These are phyloP conservation scores for Prionailurus bengalensis DNA, from an alignment of 2,113 vertebrate species.

Conservation along the genomic window DNA sequence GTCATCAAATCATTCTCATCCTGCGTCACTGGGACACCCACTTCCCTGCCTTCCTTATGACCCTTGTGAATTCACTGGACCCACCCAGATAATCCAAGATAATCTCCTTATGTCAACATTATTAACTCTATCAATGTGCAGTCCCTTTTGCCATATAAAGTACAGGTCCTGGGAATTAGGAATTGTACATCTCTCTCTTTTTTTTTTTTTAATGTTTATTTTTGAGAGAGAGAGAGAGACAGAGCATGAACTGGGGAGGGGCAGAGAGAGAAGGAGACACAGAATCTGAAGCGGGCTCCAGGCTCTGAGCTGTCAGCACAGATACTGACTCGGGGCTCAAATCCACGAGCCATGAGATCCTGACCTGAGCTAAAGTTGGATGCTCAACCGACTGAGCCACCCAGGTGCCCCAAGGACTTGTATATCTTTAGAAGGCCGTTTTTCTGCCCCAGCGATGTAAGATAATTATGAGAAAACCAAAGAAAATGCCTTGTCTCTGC, in stretches of 20 bases:
- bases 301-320: too few relatives aligned
- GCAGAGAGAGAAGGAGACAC: too few relatives aligned
- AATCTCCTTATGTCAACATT: not conserved
- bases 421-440: not conserved
- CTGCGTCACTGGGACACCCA: too few relatives aligned
- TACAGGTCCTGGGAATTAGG: not conserved
- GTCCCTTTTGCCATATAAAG: not conserved
- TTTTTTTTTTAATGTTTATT: too few relatives aligned
- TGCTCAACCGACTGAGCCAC: too few relatives aligned
- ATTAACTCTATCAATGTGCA: not conserved
- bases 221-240: too few relatives aligned
- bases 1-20: not conserved
- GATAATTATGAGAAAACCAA: not conserved
- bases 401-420: not conserved
- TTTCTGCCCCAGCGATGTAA: not conserved
- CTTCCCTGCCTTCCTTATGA: not conserved
- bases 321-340: fast-evolving
- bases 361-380: too few relatives aligned
- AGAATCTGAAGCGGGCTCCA: too few relatives aligned
- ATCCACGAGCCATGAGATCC: too few relatives aligned
- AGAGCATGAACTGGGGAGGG: too few relatives aligned
- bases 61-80: not conserved
- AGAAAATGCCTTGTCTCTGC: not conserved
- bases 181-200: not conserved
- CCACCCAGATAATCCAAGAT: not conserved